These are phyloP conservation scores for Thalpophila matura DNA, from an alignment of 2,888 invertebrate species.

Conservation along the genomic window DNA sequence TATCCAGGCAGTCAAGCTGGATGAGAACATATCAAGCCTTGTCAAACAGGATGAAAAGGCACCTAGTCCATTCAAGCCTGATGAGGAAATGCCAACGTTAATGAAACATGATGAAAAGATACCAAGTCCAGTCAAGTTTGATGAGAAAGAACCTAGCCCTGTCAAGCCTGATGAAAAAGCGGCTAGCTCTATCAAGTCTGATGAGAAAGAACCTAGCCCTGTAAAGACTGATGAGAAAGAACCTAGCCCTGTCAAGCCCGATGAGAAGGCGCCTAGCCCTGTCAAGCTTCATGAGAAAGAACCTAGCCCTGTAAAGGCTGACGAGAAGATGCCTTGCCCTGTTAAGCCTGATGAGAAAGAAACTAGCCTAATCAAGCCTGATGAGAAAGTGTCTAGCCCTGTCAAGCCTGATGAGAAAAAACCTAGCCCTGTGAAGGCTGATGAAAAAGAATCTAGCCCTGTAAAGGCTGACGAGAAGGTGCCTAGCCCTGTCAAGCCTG, in stretches of 20 bases:
- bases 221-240: no score
- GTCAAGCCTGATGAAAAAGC: constrained; percentile 2
- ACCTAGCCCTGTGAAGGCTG: no score
- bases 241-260: background rate
- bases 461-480: no score
- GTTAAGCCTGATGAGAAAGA: no score
- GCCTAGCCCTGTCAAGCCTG: no score
- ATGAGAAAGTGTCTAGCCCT: no score
- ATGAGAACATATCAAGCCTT: background rate
- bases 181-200: background rate
- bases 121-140: constrained; percentile 6
- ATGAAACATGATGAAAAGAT: constrained; percentile 22
- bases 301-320: constrained; percentile 1
- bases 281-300: constrained; percentile 1
- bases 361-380: no score
- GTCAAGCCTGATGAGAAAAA: no score
- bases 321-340: constrained; percentile 3
- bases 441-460: no score
- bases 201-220: constrained; percentile 2
- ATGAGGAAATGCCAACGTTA: background rate
- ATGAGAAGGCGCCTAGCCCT: no score
- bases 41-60: background rate
- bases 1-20: background rate
- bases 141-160: constrained; percentile 10
- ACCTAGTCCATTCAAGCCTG: background rate